Evolutionary conservation across 92 coral and sea anemone species (phyloP), one percentile per base, ranked within the genome.

Genomic region (Siderastrea siderea): DNA sequence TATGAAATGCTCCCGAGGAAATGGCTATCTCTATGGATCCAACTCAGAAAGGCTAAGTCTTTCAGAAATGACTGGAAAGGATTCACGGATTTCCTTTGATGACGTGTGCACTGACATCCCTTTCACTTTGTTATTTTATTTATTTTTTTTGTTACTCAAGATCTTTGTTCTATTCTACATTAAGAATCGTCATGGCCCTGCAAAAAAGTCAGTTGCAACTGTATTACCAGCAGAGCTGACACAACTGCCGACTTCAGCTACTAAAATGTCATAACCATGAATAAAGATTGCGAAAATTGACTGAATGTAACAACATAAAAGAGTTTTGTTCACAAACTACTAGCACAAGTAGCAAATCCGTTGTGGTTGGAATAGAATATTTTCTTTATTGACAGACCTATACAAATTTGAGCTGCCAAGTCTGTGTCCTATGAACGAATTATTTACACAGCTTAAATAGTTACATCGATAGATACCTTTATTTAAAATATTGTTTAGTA

Each of bases 51-150:
- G 65, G 66, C 51, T 13, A 54, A 52, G 81, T 76, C 81, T 76
- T 76, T 76, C 63, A 47, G 80, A 75, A 75, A 75, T 75, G 49
- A 50, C 80, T n/a, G n/a, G n/a, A n/a, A n/a, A n/a, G n/a, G n/a
- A n/a, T n/a, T n/a, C n/a, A n/a, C n/a, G n/a, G n/a, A 75, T 75
- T 75, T 75, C 80, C 80, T 75, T 50, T 75, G 80, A 75, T 75
- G 80, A 75, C 63, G 80, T 75, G 80, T 62, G 62, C 80, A 75
- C 80, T 75, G 61, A 75, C 80, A 75, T 75, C 80, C 80, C 58
- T 75, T 75, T 75, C 80, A 75, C 80, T 75, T 75, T 75, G 80
- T n/a, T n/a, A n/a, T n/a, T n/a, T n/a, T n/a, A n/a, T n/a, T 75
- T 75, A 51, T 75, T 49, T 75, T 75, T 75, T 51, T 26, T 53